These are phyloP conservation scores for Siniperca knerii DNA, from an alignment of 2,113 vertebrate genomes.

Conservation along the genomic window DNA sequence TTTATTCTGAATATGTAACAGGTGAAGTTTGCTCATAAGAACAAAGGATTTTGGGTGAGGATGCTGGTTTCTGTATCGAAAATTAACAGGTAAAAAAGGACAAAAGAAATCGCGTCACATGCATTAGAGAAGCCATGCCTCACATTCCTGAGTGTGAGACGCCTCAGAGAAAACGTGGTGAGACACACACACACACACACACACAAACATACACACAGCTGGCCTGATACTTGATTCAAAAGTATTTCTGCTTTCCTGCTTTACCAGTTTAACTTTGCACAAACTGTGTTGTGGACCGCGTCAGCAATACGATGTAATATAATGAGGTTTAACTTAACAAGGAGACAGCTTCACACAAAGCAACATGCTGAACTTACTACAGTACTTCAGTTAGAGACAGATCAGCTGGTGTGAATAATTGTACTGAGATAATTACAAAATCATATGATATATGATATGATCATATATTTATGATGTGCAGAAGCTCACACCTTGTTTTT, in stretches of 20 bases:
- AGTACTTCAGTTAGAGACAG: neutral
- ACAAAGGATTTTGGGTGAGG: neutral
- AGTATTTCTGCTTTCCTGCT: neutral
- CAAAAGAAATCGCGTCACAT: neutral
- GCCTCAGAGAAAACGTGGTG: neutral
- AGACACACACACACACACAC: neutral
- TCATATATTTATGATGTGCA: neutral
- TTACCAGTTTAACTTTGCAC: neutral
- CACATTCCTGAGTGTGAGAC: slow-evolving; percentile 18
- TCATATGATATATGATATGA: neutral
- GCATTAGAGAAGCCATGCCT: slow-evolving; percentile 10
- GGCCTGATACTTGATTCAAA: neutral
- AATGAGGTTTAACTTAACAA: neutral
- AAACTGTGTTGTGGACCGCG: neutral
- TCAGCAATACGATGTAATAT: neutral
- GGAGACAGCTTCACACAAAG: too few species aligned
- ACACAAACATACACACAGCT: neutral
- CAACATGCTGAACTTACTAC: neutral
- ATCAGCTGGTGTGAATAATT: neutral
- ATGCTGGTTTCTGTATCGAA: neutral
- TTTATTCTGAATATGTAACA: neutral
- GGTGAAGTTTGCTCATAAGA: neutral
- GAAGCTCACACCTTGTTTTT: neutral
- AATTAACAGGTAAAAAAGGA: neutral
- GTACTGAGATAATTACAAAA: neutral